Conservation (phyloP, 2,888 invertebrate genomes). For the Leptarthrus brevirostris region DNA sequence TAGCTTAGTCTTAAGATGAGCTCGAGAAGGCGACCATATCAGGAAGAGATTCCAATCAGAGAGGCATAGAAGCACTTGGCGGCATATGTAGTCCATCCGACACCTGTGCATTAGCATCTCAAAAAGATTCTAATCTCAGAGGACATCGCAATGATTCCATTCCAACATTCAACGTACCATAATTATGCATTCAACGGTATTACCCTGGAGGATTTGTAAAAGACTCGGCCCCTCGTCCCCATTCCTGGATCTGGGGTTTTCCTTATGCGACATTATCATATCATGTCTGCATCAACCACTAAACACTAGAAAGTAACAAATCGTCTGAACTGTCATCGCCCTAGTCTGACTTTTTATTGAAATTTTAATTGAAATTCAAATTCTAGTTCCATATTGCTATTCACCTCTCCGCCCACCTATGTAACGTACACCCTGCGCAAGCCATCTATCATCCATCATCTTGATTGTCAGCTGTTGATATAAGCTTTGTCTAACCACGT, state of each 20-base stretch:
- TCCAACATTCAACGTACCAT: constrained; percentile 4
- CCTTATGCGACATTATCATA: constrained; percentile 32
- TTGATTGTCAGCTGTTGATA: constrained; percentile 26
- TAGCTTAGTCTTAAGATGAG: neutral
- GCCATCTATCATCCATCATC: constrained; percentile 24
- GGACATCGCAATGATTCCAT: neutral
- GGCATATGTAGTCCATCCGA: neutral
- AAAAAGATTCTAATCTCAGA: constrained; percentile 33
- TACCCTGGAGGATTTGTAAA: constrained; percentile 27
- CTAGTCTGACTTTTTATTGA: constrained; percentile 19
- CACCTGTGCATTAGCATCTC: constrained; percentile 46
- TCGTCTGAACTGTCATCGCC: constrained; percentile 40
- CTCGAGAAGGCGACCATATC: constrained; percentile 15
- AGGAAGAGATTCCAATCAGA: constrained; percentile 38
- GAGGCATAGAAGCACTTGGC: constrained; percentile 7
- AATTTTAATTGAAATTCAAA: constrained; percentile 45
- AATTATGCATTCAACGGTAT: constrained; percentile 40
- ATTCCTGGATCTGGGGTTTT: neutral
- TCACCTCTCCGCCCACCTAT: neutral
- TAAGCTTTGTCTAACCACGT: constrained; percentile 1
- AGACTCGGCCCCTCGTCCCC: constrained; percentile 5
- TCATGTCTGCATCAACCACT: constrained; percentile 35
- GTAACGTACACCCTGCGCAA: constrained; percentile 2
- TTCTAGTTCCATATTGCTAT: neutral
- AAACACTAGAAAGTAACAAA: constrained; percentile 27